Evolutionary conservation across 2,113 vertebrate genomes (phyloP), one percentile per base, ranked within the genome.

Genomic region (Ophthalmolycus amberensis): DNA sequence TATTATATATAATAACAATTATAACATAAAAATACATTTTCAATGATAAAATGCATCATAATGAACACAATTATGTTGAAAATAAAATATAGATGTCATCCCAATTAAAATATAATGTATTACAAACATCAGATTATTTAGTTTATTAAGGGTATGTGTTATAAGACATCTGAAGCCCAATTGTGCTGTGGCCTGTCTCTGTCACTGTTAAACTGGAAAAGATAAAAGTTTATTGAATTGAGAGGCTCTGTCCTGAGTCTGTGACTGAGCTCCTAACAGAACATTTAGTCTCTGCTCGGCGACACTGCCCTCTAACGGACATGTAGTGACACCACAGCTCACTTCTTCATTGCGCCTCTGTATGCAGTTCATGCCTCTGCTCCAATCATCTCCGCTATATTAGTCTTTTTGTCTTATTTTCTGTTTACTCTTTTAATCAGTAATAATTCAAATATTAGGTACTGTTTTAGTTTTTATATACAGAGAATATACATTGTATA

Each of bases 301-400:
- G 3, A 84, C 69, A 67, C 67, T 85, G 82, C 85, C 87, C 87
- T 80, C 90, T 81, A 71, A 12, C 75, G 87, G 85, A 62, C 46
- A 3, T 38, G 0, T 1, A 54, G 3, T 27, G 54, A 60, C 37
- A 65, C 22, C n/a, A 71, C 81, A 58, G 10, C 11, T 32, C 12
- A 2, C 0, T 0, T n/a, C 44, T 8, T 16, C 6, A 32, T 4
- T 75, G 8, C 22, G 8, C 9, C 14, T 71, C 25, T 65, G 32
- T 5, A 12, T 65, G 27, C 42, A 56, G 25, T 50, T 72, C 0
- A 58, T 59, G 25, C 46, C 6, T 59, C 37, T 63, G 2, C 15
- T 22, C 12, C 65, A 16, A 37, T 27, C 42, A 25, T 50, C 12
- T n/a, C 5, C 5, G 48, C 12, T 16, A 9, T 72, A 32, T 44